Evolutionary conservation across 2,888 invertebrate species (phyloP), one percentile per base, ranked within the genome.

Genomic region (Lampropteryx suffumata): DNA sequence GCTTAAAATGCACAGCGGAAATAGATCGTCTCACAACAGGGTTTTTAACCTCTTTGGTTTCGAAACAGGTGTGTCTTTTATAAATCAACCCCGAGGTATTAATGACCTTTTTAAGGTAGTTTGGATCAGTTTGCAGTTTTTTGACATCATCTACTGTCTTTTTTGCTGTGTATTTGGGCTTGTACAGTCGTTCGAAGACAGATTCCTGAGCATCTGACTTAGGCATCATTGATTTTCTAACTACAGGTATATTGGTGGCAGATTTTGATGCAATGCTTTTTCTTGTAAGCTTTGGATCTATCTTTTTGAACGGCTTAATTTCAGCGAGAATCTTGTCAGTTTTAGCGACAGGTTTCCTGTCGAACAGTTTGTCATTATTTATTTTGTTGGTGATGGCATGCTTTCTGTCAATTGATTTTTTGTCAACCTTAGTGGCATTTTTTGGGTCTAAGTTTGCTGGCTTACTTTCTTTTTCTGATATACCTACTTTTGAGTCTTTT

Each of bases 1-100:
- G 65, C 52, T 87, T 90, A 3, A 90, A 85, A 59, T 91, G 91
- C 0, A 91, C 83, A 0, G 91, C 90, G 0, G 91, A 90, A 44
- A 91, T 84, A 0, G 91, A 91, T 28, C 90, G 65, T 10, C 91
- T 71, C 0, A 52, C 50, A 2, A 52, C 50, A 2, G 47, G 21
- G 0, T 13, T 11, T 14, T 34, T 42, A 0, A 79, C 76, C 0
- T 75, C 55, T 26, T 71, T 73, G 0, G 34, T 46, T 0, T 79
- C 76, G 40, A 76, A 76, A 0, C 76, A 58, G 0, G 84, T 78
- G 9, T 78, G 75, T 9, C 82, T 64, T 48, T 79, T 82, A 10
- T 75, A 37, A 28, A 81, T 74, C 0, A 77, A 44, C 6, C 65
- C 65, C 0, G 82, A 71, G 9, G 71, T 67, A 2, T 70, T 72